phyloP scores from a whole-genome alignment of 1,140 invertebrate species.

The Muscidifurax raptorellus region DNA sequence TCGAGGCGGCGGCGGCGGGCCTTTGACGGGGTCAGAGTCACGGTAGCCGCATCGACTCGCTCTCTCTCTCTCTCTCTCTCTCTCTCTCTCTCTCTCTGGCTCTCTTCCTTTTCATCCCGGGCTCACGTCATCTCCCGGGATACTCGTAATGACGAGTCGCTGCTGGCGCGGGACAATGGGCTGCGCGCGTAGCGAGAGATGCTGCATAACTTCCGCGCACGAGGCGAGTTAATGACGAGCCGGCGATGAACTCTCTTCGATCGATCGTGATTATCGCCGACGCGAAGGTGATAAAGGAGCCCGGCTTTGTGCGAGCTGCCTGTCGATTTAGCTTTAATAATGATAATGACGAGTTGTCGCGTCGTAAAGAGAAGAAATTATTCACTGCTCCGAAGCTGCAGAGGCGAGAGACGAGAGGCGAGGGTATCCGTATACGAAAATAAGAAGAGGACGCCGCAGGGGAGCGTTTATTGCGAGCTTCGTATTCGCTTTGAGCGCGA shows the following conservation, averaged over 20 bases:
- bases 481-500: background rate
- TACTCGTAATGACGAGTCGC: constrained; percentile 62
- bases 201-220: constrained; percentile 43
- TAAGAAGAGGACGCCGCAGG: background rate
- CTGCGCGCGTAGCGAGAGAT: too few species aligned
- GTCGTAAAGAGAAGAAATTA: constrained; percentile 19
- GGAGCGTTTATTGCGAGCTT: background rate
- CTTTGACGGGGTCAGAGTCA: constrained; percentile 66
- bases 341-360: constrained; percentile 42
- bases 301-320: constrained; percentile 16
- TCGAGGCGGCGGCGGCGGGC: constrained; percentile 61
- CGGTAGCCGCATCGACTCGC: constrained; percentile 66
- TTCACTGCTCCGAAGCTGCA: background rate
- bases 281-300: constrained; percentile 26
- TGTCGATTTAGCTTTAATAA: constrained; percentile 51
- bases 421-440: background rate
- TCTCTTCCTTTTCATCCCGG: constrained; percentile 52
- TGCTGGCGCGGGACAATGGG: constrained; percentile 63
- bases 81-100: too few species aligned
- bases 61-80: too few species aligned
- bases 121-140: constrained; percentile 9
- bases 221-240: constrained; percentile 65
- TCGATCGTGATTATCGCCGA: constrained; percentile 62
- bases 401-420: background rate
- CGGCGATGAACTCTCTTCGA: constrained; percentile 50